Percentiles rank a stretch among this genome's conserved stretches.
Conservation (phyloP, 92 coral and sea anemone genomes). For the Pocillopora meandrina region DNA sequence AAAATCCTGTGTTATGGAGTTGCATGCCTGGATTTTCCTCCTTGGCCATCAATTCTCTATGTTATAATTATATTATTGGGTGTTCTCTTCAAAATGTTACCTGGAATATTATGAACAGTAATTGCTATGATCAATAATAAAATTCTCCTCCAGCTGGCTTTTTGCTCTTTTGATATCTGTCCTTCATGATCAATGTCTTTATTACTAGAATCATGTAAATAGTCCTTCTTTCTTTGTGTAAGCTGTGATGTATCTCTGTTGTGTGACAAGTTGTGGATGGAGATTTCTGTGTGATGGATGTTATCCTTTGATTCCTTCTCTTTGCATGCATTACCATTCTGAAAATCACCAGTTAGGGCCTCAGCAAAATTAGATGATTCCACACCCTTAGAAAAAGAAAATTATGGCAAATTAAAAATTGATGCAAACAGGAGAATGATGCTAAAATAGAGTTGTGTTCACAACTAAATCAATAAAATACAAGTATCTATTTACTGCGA, state of each 20-base stretch:
- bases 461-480: background rate
- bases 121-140: constrained; percentile 89
- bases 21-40: no score
- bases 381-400: constrained; percentile 52
- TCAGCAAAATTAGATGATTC: constrained; percentile 64
- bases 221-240: constrained; percentile 42
- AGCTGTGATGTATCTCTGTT: constrained; percentile 13
- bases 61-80: no score
- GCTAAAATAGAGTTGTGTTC: no score
- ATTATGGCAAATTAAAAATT: constrained; percentile 7
- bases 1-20: no score
- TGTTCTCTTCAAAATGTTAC: constrained; percentile 34
- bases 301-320: constrained; percentile 27
- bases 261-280: constrained; percentile 11
- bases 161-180: constrained; percentile 27
- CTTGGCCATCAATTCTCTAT: no score
- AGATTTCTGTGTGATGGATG: constrained; percentile 29
- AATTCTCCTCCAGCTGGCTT: constrained; percentile 89
- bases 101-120: constrained; percentile 98
- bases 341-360: constrained; percentile 21
- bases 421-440: background rate
- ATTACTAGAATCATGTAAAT: background rate
- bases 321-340: constrained; percentile 24
- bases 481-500: background rate
- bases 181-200: constrained; percentile 19